Percentiles rank a stretch among this genome's conserved stretches.
phyloP scores from a whole-genome alignment of 2,888 invertebrate genomes.

The Eumerus sabulonum region DNA sequence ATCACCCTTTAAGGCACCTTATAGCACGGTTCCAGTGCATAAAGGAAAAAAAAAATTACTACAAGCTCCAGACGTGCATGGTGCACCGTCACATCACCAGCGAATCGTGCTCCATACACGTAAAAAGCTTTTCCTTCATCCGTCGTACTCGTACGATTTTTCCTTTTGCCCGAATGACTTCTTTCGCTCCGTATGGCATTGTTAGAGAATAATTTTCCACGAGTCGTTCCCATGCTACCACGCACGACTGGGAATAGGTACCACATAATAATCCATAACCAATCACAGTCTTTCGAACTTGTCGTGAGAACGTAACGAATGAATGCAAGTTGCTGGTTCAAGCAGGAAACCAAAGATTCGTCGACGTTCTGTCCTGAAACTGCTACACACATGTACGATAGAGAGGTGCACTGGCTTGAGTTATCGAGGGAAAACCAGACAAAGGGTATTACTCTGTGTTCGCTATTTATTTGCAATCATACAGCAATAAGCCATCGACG shows the following conservation, averaged over 20 bases:
- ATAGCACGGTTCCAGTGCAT: no score
- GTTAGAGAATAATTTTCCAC: slow-evolving; percentile 47
- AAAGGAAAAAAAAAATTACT: no score
- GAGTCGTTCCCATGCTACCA: slow-evolving; percentile 18
- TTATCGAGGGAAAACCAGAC: slow-evolving; percentile 22
- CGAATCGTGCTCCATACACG: slow-evolving; percentile 1
- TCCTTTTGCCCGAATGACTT: slow-evolving; percentile 18
- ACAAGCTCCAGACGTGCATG: no score
- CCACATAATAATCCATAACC: slow-evolving; percentile 50
- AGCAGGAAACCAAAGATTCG: slow-evolving; percentile 15
- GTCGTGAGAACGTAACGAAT: background rate
- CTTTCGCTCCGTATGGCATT: slow-evolving; percentile 46
- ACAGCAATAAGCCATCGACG: slow-evolving; percentile 48
- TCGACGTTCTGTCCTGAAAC: background rate
- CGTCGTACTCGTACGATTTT: slow-evolving; percentile 2
- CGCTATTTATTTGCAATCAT: slow-evolving; percentile 51
- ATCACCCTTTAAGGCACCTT: no score
- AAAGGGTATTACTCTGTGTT: slow-evolving; percentile 39
- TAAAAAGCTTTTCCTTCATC: slow-evolving; percentile 14
- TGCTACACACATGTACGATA: background rate
- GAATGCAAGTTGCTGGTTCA: slow-evolving; percentile 28
- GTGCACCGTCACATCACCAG: no score
- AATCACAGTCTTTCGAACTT: slow-evolving; percentile 18
- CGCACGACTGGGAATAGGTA: slow-evolving; percentile 4
- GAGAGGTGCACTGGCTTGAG: background rate